These are phyloP conservation scores for Trypoxylus dichotomus DNA, from an alignment of 1,140 invertebrate species.

Conservation along the genomic window DNA sequence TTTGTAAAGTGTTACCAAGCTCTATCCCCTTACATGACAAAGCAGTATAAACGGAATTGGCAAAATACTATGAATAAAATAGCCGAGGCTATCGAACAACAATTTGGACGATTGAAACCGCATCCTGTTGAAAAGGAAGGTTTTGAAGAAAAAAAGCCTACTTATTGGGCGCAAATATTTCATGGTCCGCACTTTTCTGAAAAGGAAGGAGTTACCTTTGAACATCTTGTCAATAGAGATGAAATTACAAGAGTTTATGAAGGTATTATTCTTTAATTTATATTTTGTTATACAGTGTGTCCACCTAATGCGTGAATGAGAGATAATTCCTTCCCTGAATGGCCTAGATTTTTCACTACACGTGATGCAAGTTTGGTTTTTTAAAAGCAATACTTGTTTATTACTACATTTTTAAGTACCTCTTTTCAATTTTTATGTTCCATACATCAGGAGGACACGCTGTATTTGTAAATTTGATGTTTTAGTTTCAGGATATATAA, in stretches of 20 bases:
- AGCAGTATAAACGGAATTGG: constrained; percentile 59
- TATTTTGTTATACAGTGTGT: too few relatives aligned
- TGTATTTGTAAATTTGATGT: too few relatives aligned
- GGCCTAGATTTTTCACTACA: too few relatives aligned
- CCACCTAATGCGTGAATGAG: too few relatives aligned
- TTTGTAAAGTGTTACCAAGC: constrained; percentile 55
- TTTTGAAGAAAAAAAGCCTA: constrained; percentile 60
- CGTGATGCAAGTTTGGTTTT: too few relatives aligned
- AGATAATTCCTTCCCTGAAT: too few relatives aligned
- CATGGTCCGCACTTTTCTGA: constrained; percentile 59
- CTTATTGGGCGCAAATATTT: constrained; percentile 59
- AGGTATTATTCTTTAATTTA: constrained; percentile 39
- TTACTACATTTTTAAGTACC: too few relatives aligned
- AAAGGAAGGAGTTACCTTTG: constrained; percentile 47
- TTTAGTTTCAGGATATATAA: too few relatives aligned
- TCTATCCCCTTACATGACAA: constrained; percentile 49
- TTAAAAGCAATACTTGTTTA: too few relatives aligned
- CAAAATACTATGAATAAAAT: constrained; percentile 59
- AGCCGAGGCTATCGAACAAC: constrained; percentile 63
- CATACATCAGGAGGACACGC: too few relatives aligned
- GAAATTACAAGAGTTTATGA: constrained; percentile 46
- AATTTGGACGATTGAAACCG: constrained; percentile 63
- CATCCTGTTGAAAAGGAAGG: constrained; percentile 58
- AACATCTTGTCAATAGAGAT: constrained; percentile 48
- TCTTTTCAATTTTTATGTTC: too few relatives aligned